Percentiles rank a stretch among this genome's conserved stretches.
Conservation (phyloP, 53 echinoderm and acorn worm species). For the Henricia sp. region DNA sequence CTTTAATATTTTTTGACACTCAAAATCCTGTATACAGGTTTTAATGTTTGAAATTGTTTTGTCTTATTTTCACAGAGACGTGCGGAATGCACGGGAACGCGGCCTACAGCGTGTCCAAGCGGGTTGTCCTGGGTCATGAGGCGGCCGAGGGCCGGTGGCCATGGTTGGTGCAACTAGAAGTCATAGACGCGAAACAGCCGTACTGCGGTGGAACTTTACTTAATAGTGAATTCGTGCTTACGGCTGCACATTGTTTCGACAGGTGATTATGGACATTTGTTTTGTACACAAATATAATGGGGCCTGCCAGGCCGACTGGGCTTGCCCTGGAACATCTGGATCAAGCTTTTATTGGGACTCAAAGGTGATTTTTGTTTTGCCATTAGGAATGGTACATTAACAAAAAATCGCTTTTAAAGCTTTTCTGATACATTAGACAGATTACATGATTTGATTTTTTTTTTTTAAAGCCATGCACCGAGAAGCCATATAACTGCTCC, state of each 20-base stretch:
- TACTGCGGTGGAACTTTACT: constrained; percentile 89
- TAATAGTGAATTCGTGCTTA: constrained; percentile 68
- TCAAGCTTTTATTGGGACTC: too few species aligned
- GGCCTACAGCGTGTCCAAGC: constrained; percentile 3
- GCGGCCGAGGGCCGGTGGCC: constrained; percentile 15
- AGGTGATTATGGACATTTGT: too few species aligned
- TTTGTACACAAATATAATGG: too few species aligned
- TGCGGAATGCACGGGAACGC: constrained; percentile 9
- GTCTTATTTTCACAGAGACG: constrained; percentile 14
- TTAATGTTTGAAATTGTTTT: background rate
- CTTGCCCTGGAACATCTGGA: too few species aligned
- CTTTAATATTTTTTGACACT: background rate
- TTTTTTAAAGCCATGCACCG: too few species aligned
- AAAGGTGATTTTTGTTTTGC: too few species aligned
- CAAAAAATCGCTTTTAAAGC: too few species aligned
- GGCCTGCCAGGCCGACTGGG: too few species aligned
- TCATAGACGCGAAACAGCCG: constrained; percentile 31
- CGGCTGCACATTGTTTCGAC: constrained; percentile 88
- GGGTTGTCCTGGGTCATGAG: constrained; percentile 43
- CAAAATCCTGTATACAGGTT: background rate
- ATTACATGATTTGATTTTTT: too few species aligned
- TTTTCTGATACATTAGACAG: too few species aligned
- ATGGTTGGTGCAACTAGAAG: constrained; percentile 72
- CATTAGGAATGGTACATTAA: too few species aligned
- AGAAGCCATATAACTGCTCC: too few species aligned